A percentile compares a stretch with the other conserved stretches of the same genome.
Conservation (phyloP, 1,140 invertebrate genomes). For the Drosophila saltans region DNA sequence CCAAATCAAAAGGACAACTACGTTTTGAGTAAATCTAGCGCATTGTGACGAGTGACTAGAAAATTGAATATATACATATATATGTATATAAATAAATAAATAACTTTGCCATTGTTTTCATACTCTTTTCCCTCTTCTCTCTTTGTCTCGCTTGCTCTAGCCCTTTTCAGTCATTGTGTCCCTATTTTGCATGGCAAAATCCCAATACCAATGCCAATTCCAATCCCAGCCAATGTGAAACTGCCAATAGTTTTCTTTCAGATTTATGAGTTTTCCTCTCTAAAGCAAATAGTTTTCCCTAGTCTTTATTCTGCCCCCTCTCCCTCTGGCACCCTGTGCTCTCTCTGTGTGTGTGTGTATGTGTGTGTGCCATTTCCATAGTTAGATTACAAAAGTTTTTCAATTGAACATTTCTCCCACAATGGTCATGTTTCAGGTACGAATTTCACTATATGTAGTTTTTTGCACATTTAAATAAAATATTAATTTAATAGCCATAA, state of each 20-base stretch:
- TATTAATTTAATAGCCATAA: slow-evolving; percentile 19
- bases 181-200: slow-evolving; percentile 26
- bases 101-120: slow-evolving; percentile 69
- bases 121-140: too few species aligned
- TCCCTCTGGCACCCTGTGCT: not conserved
- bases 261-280: slow-evolving; percentile 64
- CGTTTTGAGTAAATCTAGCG: slow-evolving; percentile 11
- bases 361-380: slow-evolving; percentile 60
- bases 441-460: slow-evolving; percentile 17
- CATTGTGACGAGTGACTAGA: slow-evolving; percentile 38
- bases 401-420: slow-evolving; percentile 64
- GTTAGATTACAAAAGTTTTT: slow-evolving; percentile 79
- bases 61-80: slow-evolving; percentile 26
- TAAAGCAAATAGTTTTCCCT: slow-evolving; percentile 60
- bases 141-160: not conserved
- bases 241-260: slow-evolving; percentile 60
- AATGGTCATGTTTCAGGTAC: slow-evolving; percentile 49
- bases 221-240: slow-evolving; percentile 21
- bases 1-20: not conserved
- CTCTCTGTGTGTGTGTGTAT: slow-evolving; percentile 5
- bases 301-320: not conserved
- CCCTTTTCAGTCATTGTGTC: slow-evolving; percentile 1
- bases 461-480: slow-evolving; percentile 37
- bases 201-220: slow-evolving; percentile 6
- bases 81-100: slow-evolving; percentile 60